Percentiles rank a stretch among this genome's conserved stretches.
Conservation (phyloP, 2,797 vertebrate genomes). For the Oreochromis mossambicus region DNA sequence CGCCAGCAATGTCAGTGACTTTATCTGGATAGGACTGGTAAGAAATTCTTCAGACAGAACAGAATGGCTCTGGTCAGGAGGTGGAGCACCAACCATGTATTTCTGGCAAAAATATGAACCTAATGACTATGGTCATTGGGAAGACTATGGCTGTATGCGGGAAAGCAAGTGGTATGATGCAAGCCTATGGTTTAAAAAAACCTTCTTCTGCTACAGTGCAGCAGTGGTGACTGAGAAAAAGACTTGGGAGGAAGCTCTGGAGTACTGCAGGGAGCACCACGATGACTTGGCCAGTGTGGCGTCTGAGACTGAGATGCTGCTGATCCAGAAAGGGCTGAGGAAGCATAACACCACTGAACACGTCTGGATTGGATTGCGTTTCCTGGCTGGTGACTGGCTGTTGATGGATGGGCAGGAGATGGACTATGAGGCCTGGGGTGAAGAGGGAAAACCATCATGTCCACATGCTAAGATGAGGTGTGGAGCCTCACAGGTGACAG, state of each 20-base stretch:
- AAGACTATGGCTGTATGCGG: neutral
- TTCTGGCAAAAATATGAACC: neutral
- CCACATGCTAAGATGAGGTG: neutral
- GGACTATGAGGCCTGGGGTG: constrained; percentile 13
- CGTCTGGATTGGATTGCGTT: constrained; percentile 51
- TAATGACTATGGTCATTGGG: neutral
- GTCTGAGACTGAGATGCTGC: constrained; percentile 21
- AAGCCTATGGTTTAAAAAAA: rapidly evolving
- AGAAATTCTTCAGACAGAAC: neutral
- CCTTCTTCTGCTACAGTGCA: too few species aligned
- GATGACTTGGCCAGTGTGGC: constrained; percentile 22
- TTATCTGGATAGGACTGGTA: neutral
- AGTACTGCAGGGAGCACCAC: neutral
- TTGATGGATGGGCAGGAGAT: constrained; percentile 26
- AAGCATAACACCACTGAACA: neutral
- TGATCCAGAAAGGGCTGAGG: constrained; percentile 6
- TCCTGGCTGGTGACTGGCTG: constrained; percentile 42
- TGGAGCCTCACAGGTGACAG: neutral
- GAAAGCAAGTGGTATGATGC: neutral
- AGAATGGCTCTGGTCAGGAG: neutral
- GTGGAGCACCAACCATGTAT: neutral
- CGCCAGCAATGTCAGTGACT: neutral
- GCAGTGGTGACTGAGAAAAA: neutral
- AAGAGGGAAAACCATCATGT: neutral
- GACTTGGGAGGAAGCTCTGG: neutral